Percentiles rank a stretch among this genome's conserved stretches.
Conservation (phyloP, 2,797 vertebrate genomes). For the Sylvia borin region DNA sequence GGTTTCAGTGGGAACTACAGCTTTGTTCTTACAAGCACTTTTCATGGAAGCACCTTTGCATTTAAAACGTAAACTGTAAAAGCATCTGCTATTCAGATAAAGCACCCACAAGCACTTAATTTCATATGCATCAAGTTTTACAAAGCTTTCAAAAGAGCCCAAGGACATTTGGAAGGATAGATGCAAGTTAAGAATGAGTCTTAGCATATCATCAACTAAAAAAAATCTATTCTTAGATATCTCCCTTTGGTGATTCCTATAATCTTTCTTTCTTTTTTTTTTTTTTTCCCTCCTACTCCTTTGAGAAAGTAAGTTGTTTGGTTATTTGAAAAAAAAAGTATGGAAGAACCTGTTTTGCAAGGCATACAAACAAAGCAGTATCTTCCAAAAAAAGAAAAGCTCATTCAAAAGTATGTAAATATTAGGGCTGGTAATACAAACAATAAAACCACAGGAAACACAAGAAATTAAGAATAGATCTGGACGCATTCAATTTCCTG, state of each 20-base stretch:
- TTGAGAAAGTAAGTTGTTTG: conserved; percentile 49
- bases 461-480: conserved; percentile 61
- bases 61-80: conserved; percentile 23
- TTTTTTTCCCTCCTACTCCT: background rate
- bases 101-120: background rate
- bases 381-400: conserved; percentile 62
- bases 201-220: conserved; percentile 49
- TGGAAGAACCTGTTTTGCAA: conserved; percentile 64
- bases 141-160: conserved; percentile 46
- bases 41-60: conserved; percentile 44
- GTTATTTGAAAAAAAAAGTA: background rate
- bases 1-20: background rate
- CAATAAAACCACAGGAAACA: conserved; percentile 67
- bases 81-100: conserved; percentile 28
- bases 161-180: conserved; percentile 48
- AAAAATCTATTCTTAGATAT: conserved; percentile 61
- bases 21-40: background rate
- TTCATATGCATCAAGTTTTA: conserved; percentile 31
- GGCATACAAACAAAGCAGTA: conserved; percentile 32
- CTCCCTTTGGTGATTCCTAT: conserved; percentile 51
- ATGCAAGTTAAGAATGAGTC: background rate
- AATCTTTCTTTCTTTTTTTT: background rate
- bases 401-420: conserved; percentile 63
- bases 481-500: conserved; percentile 37
- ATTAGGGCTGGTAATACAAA: conserved; percentile 58